These are phyloP conservation scores for Tipula vernalis DNA, from an alignment of 2,888 invertebrate genomes.

Conservation along the genomic window DNA sequence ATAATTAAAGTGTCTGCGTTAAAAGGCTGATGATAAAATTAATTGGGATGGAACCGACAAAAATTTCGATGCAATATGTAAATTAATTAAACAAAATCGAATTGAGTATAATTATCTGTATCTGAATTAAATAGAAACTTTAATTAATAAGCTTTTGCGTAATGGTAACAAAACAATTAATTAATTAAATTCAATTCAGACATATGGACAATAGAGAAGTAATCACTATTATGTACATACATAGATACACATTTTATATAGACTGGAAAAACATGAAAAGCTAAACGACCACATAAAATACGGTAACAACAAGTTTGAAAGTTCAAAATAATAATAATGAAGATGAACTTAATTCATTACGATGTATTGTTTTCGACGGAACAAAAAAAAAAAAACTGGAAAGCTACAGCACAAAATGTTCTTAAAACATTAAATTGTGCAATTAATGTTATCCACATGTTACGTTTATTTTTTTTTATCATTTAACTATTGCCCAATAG, in stretches of 20 bases:
- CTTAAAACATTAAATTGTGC: background rate
- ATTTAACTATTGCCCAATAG: background rate
- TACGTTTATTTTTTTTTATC: background rate
- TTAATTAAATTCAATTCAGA: background rate
- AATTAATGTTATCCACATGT: background rate
- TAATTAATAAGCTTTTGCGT: background rate
- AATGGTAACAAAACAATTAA: background rate
- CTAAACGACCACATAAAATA: background rate
- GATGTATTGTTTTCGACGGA: background rate
- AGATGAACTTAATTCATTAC: background rate
- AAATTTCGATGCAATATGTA: background rate
- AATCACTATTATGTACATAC: background rate
- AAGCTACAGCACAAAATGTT: background rate
- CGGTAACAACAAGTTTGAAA: background rate
- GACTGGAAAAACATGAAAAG: background rate
- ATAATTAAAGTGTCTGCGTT: background rate
- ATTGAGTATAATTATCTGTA: background rate
- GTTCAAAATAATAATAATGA: background rate
- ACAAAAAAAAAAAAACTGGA: background rate
- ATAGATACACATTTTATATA: background rate
- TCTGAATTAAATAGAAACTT: background rate
- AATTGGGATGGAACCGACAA: background rate
- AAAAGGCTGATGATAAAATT: background rate
- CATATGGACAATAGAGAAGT: background rate
- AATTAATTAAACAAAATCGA: background rate